These are phyloP conservation scores for Drosophila eohydei DNA, from an alignment of 2,888 invertebrate species.

Conservation along the genomic window DNA sequence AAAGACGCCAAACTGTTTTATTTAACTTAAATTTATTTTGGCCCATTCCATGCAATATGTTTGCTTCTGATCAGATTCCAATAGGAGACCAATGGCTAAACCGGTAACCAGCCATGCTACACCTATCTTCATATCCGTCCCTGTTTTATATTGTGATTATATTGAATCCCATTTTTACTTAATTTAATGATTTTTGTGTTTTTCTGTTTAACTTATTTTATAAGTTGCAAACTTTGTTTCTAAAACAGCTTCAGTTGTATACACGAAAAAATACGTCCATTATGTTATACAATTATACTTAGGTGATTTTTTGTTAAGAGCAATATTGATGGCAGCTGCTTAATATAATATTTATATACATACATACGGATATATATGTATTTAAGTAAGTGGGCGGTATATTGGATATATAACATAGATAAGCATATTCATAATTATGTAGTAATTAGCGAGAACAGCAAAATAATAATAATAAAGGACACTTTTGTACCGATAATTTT, in stretches of 20 bases:
- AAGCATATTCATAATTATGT: slow-evolving; percentile 15
- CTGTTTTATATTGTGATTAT: background rate
- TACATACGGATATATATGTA: slow-evolving; percentile 12
- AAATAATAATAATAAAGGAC: slow-evolving; percentile 51
- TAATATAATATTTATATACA: slow-evolving; percentile 17
- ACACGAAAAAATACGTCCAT: slow-evolving; percentile 26
- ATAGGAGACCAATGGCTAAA: background rate
- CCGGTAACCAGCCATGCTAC: background rate
- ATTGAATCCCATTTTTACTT: background rate
- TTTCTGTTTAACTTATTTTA: slow-evolving; percentile 2
- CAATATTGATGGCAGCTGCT: slow-evolving; percentile 21
- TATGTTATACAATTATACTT: slow-evolving; percentile 10
- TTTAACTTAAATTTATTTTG: background rate
- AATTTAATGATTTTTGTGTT: background rate
- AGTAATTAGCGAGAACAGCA: slow-evolving; percentile 29
- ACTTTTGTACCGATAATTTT: slow-evolving; percentile 54
- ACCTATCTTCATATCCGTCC: background rate
- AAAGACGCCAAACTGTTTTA: background rate
- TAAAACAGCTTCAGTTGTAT: slow-evolving; percentile 8
- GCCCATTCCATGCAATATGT: background rate
- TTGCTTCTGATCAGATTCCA: background rate
- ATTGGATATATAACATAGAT: slow-evolving; percentile 13
- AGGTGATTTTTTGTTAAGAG: slow-evolving; percentile 8
- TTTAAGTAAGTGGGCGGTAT: slow-evolving; percentile 12
- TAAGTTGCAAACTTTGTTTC: slow-evolving; percentile 1